These are phyloP conservation scores for Mungos mungo DNA, from an alignment of 2,113 vertebrate species.

Conservation along the genomic window DNA sequence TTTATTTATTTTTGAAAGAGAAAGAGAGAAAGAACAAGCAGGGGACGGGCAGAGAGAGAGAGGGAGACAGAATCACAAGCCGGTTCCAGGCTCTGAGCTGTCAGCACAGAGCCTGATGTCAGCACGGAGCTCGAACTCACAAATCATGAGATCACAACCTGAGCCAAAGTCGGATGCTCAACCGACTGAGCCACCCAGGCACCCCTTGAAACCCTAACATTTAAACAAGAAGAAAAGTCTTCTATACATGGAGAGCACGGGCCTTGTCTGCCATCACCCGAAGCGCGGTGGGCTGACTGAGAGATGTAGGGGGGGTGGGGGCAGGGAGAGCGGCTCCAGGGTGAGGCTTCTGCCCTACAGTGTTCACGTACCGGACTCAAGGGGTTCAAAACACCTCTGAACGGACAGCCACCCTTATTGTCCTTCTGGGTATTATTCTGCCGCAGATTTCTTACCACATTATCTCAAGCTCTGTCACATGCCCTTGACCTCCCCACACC, in stretches of 20 bases:
- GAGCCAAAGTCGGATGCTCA: no score
- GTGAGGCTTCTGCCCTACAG: neutral
- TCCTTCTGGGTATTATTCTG: neutral
- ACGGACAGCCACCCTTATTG: neutral
- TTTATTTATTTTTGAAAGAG: no score
- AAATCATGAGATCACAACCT: no score
- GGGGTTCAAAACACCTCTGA: neutral
- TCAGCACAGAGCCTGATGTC: no score
- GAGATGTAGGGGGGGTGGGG: neutral
- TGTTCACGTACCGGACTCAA: neutral
- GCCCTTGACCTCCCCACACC: no score
- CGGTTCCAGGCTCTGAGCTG: no score
- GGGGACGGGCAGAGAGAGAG: no score
- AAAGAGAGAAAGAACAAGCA: no score
- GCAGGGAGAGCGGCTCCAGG: rapidly evolving
- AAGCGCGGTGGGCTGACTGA: neutral
- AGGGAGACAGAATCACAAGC: no score
- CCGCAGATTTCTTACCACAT: neutral
- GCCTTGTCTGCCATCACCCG: neutral
- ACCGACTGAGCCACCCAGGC: no score
- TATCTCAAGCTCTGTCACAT: neutral
- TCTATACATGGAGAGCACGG: neutral
- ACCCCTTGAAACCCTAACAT: neutral
- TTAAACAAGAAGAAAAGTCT: neutral
- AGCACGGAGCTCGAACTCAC: no score